Conservation (phyloP, 1,140 invertebrate species). For the Lasaia peninsularis region DNA sequence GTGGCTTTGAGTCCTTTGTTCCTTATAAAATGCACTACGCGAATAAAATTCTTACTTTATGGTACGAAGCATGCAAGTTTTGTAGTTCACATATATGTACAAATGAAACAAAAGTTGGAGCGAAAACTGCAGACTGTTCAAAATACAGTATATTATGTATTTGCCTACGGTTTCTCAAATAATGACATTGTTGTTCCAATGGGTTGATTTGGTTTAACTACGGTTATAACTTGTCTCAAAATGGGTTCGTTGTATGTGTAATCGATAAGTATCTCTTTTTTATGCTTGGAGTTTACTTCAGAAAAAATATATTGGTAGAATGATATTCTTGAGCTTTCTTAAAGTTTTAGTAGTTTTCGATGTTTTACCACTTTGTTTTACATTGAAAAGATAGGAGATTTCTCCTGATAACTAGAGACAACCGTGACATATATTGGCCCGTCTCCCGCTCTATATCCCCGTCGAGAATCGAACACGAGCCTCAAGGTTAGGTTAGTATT, state of each 20-base stretch:
- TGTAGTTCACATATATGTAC: conserved; percentile 20
- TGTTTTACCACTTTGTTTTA: too few species aligned
- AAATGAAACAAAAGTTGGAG: conserved; percentile 65
- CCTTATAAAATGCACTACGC: conserved; percentile 39
- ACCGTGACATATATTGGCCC: too few species aligned
- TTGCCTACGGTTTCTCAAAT: too few species aligned
- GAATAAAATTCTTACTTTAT: conserved; percentile 4
- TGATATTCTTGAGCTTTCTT: too few species aligned
- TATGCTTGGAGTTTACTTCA: too few species aligned
- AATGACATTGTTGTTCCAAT: conserved; percentile 92
- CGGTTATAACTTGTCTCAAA: conserved; percentile 85
- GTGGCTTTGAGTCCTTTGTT: conserved; percentile 53
- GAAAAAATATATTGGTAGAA: too few species aligned
- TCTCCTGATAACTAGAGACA: too few species aligned
- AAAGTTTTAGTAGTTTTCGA: too few species aligned
- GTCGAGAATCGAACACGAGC: too few species aligned
- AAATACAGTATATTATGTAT: conserved; percentile 70
- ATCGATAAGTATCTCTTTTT: conserved; percentile 78
- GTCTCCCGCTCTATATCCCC: too few species aligned
- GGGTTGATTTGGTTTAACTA: conserved; percentile 88
- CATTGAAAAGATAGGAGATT: too few species aligned
- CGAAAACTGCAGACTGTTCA: conserved; percentile 77
- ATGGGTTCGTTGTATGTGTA: conserved; percentile 87
- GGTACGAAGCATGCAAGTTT: conserved; percentile 21
- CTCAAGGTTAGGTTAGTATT: too few species aligned